phyloP scores from a whole-genome alignment of 2,888 invertebrate species.

The Acronicta psi region DNA sequence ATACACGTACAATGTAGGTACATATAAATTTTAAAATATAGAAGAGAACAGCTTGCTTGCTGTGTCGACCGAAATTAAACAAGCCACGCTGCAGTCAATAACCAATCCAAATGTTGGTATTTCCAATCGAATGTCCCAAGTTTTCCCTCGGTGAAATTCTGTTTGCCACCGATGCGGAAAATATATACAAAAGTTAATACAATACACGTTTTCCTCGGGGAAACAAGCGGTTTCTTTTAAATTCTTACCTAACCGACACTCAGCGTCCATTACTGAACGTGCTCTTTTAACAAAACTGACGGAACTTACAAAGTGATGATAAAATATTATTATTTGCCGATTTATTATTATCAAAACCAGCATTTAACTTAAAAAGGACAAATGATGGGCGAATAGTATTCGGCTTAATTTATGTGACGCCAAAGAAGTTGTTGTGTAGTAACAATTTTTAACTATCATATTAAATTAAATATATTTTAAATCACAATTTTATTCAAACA shows the following conservation, averaged over 20 bases:
- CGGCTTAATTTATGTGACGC: too few species aligned
- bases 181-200: slow-evolving; percentile 42
- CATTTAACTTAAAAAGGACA: too few species aligned
- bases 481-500: too few species aligned
- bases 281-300: background rate
- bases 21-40: slow-evolving; percentile 5
- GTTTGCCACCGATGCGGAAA: slow-evolving; percentile 37
- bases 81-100: slow-evolving; percentile 16
- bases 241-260: background rate
- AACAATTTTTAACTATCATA: too few species aligned
- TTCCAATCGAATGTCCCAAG: slow-evolving; percentile 32
- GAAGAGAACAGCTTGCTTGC: slow-evolving; percentile 8
- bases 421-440: too few species aligned
- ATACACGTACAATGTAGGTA: background rate
- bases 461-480: too few species aligned
- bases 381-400: too few species aligned
- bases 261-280: background rate
- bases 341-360: too few species aligned
- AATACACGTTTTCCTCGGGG: slow-evolving; percentile 36
- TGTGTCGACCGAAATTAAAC: slow-evolving; percentile 22
- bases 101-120: slow-evolving; percentile 30
- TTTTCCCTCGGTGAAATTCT: slow-evolving; percentile 18
- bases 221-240: slow-evolving; percentile 24
- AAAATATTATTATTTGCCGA: too few species aligned
- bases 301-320: background rate